These are phyloP conservation scores for Cyrtorhinus lividipennis DNA, from an alignment of 1,140 invertebrate genomes.

Conservation along the genomic window DNA sequence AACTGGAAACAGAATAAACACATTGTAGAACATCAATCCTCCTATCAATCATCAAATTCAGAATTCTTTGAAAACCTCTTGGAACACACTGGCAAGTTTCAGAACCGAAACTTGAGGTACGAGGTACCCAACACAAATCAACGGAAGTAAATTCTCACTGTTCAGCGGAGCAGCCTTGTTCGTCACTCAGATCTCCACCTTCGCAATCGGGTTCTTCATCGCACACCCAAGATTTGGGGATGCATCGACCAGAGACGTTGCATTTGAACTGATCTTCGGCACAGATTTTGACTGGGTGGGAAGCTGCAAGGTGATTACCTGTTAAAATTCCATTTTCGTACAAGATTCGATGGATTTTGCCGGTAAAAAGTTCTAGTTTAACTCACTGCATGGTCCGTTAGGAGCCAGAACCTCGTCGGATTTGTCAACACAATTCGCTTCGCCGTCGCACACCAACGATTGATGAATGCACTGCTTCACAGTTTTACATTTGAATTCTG, in stretches of 20 bases:
- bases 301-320: background rate
- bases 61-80: background rate
- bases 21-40: background rate
- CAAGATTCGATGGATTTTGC: no score
- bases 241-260: constrained; percentile 29
- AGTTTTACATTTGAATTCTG: background rate
- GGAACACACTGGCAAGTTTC: background rate
- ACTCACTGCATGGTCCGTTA: constrained; percentile 17
- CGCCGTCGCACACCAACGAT: constrained; percentile 37
- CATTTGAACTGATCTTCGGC: background rate
- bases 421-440: constrained; percentile 44
- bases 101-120: no score
- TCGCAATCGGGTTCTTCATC: constrained; percentile 59
- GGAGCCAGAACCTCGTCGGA: constrained; percentile 34
- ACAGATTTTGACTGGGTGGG: background rate
- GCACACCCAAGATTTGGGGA: constrained; percentile 63
- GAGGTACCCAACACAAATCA: no score
- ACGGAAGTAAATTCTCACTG: constrained; percentile 19
- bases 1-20: constrained; percentile 22
- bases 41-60: background rate
- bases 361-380: background rate
- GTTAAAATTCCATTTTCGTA: no score
- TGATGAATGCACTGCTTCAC: constrained; percentile 24
- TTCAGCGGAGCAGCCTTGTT: constrained; percentile 40
- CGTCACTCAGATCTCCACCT: constrained; percentile 51